Evolutionary conservation across 2,113 vertebrate species (phyloP), one percentile per base, ranked within the genome.

Genomic region (Peromyscus leucopus): DNA sequence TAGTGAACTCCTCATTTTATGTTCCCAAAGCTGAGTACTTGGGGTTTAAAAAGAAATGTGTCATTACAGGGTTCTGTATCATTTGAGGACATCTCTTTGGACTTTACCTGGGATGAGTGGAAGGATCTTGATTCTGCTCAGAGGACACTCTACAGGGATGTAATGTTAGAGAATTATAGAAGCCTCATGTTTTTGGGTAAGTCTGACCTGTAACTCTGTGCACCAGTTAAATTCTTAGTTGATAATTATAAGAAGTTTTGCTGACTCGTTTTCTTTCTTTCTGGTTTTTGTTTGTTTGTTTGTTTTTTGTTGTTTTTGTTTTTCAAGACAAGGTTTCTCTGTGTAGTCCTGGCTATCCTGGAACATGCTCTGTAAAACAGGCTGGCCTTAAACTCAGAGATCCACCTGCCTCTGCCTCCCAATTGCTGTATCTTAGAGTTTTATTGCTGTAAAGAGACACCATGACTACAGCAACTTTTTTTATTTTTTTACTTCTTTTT

Each of bases 131-230:
- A 89, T 61, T 55, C 16, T 13, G 55, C 71, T 59, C 87, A 89
- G 71, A 89, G 87, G n/a, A 42, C n/a, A 3, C 87, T 89, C 55
- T 89, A 89, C 55, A 89, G 71, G 71, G 87, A 89, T 7, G 87
- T 89, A 71, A 89, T 89, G 87, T n/a, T 89, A 28, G 87, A 89
- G 71, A 89, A 89, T 71, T 89, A 75, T 17, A 75, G 21, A 71
- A 89, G 46, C n/a, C 71, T 89, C 24, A 16, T 59, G 71, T 75
- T 75, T 16, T n/a, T 89, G 55, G 88, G 88, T 90, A 3, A 90
- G 88, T 42, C 51, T 46, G 13, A 10, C 10, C 36, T 61, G 8
- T 33, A 17, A 42, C 51, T 31, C 65, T 71, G 28, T 28, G 36
- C 17, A 19, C 22, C 22, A 2, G 2, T 39, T 42, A 11, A 26